Evolutionary conservation across 1,140 invertebrate genomes (phyloP), one percentile per base, ranked within the genome.

Genomic region (Stegodyphus dumicola): DNA sequence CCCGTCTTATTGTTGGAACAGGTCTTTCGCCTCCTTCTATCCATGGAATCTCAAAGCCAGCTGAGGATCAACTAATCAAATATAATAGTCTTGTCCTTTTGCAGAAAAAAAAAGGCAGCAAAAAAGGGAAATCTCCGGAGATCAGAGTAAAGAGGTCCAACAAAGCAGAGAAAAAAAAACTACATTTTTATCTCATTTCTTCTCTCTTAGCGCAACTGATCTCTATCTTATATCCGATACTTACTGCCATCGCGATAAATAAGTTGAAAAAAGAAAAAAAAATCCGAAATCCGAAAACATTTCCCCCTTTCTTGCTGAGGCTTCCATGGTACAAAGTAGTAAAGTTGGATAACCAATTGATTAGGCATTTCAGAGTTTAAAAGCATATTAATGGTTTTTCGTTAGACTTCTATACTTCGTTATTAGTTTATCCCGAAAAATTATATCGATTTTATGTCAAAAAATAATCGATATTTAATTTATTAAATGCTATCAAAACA

Each of bases 61-160:
- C 54, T 81, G 78, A 81, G 67, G 78, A 81, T 81, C 78, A 81
- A 81, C 78, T 81, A 81, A 81, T 81, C 78, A 81, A 81, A 73
- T 81, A 81, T 81, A 81, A 81, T 81, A 73, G 67, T 53, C 69
- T 56, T 73, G 67, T 73, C 67, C 69, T 48, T 13, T 48, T 15
- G 13, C 18, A 81, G 49, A 65, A 73, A 73, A 73, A 73, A 60
- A 60, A 33, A 33, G 33, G 33, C 33, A 3, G 33, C 1, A 60
- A 60, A 60, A 15, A 60, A 60, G 15, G 15, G 15, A 11, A 60
- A 60, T 60, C 69, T 53, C 3, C n/a, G 10, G 17, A 76, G 56
- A 76, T 49, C 74, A 9, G 54, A 9, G 56, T 60, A 60, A 60
- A 15, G 33, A 33, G 15, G 56, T 11, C 56, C 56, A 5, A 11